Conservation (phyloP, 2,113 vertebrate species). For the Pteropus alecto region DNA sequence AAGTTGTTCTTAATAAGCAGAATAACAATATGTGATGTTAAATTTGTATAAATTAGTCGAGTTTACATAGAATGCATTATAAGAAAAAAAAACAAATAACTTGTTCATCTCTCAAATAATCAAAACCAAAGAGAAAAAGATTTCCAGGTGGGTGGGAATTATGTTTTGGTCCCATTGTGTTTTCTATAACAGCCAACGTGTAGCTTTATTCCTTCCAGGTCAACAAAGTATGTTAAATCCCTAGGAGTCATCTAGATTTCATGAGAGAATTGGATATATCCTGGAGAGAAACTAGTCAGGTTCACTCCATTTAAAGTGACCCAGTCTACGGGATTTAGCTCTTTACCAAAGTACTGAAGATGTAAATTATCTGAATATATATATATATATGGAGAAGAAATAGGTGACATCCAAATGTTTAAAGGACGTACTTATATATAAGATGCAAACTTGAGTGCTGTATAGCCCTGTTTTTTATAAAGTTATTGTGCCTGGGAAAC, state of each 20-base stretch:
- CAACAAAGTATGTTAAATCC: conserved; percentile 60
- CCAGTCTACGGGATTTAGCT: neutral
- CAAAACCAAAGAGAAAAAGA: conserved; percentile 52
- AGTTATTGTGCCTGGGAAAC: neutral
- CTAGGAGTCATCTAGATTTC: conserved; percentile 32
- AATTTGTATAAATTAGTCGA: neutral
- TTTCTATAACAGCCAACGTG: conserved; percentile 49
- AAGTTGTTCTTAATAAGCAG: neutral
- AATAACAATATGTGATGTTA: conserved; percentile 6
- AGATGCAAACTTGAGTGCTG: neutral
- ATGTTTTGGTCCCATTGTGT: conserved; percentile 27
- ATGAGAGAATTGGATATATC: conserved; percentile 5
- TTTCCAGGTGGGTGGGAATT: conserved; percentile 58
- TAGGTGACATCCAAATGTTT: neutral
- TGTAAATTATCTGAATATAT: neutral
- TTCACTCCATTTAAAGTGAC: conserved; percentile 40
- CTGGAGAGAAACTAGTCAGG: conserved; percentile 30
- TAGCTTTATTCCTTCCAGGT: conserved; percentile 58
- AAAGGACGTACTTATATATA: conserved; percentile 12
- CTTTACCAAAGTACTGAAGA: conserved; percentile 47
- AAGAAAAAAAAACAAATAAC: conserved; percentile 21
- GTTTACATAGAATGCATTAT: conserved; percentile 36
- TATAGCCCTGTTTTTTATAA: neutral
- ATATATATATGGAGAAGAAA: conserved; percentile 8
- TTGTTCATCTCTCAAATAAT: conserved; percentile 46